phyloP scores from a whole-genome alignment of 2,113 vertebrate genomes.

The Microtus montanus region DNA sequence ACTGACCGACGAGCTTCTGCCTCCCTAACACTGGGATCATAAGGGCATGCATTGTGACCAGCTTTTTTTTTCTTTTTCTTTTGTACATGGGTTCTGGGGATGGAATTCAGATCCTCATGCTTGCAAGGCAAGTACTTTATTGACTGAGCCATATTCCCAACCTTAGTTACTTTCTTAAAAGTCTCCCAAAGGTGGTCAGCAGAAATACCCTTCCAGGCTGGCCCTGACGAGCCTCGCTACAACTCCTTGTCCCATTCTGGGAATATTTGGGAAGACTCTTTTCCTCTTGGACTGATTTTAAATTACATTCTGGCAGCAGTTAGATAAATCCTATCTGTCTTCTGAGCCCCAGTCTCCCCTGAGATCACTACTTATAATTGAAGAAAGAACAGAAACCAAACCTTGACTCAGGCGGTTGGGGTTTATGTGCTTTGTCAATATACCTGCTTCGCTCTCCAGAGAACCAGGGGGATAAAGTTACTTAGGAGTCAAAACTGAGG shows the following conservation, averaged over 20 bases:
- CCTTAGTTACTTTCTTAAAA: not conserved
- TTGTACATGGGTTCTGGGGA: not conserved
- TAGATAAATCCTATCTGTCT: conserved; percentile 79
- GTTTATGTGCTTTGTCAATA: conserved; percentile 69
- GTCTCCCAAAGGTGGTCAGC: not conserved
- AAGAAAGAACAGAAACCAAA: conserved; percentile 75
- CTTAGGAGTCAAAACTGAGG: conserved; percentile 44
- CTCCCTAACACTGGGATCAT: not conserved
- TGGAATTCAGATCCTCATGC: not conserved
- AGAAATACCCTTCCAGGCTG: not conserved
- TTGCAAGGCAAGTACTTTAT: not conserved
- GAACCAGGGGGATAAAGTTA: conserved; percentile 60
- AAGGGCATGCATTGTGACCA: too few species aligned
- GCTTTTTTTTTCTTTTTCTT: not conserved
- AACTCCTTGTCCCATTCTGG: not conserved
- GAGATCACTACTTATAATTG: conserved; percentile 73
- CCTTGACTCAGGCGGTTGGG: conserved; percentile 60
- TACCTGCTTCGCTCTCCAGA: conserved; percentile 56
- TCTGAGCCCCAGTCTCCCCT: conserved; percentile 59
- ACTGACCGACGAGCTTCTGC: not conserved
- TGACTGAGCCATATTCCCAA: not conserved
- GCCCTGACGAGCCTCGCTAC: not conserved
- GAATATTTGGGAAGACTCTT: conserved; percentile 68
- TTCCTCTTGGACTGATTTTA: conserved; percentile 77
- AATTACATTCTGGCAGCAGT: conserved; percentile 76